Percentiles rank a stretch among this genome's conserved stretches.
Conservation (phyloP, 1,140 invertebrate species). For the Lepidurus apus region DNA sequence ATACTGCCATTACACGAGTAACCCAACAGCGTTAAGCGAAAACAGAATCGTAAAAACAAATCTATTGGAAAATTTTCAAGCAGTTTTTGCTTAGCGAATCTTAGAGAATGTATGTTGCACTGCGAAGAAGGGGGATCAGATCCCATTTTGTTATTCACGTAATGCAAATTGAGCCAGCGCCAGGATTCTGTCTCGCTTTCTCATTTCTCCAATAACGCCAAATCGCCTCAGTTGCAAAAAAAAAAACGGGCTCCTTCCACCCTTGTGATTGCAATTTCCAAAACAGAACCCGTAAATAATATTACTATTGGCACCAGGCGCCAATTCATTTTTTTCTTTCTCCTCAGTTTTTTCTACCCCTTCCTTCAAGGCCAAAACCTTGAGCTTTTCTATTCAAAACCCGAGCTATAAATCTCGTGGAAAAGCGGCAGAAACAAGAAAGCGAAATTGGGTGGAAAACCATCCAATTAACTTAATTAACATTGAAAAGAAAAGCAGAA, state of each 20-base stretch:
- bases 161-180: conserved; percentile 1
- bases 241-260: neutral
- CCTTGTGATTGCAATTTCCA: neutral
- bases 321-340: neutral
- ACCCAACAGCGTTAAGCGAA: too few relatives aligned
- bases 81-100: too few relatives aligned
- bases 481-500: neutral
- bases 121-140: too few relatives aligned
- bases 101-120: too few relatives aligned
- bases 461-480: neutral
- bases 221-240: neutral
- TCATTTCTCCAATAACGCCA: too few relatives aligned
- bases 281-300: neutral
- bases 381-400: too few relatives aligned
- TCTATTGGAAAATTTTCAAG: too few relatives aligned
- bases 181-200: neutral
- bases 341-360: too few relatives aligned
- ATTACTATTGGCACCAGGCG: neutral
- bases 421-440: neutral
- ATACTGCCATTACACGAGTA: too few relatives aligned
- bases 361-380: too few relatives aligned
- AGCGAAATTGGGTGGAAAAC: neutral
- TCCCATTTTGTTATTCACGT: neutral
- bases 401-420: too few relatives aligned
- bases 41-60: too few relatives aligned